Conservation (phyloP, 2,797 vertebrate genomes). For the Crocodylus rhombifer region DNA sequence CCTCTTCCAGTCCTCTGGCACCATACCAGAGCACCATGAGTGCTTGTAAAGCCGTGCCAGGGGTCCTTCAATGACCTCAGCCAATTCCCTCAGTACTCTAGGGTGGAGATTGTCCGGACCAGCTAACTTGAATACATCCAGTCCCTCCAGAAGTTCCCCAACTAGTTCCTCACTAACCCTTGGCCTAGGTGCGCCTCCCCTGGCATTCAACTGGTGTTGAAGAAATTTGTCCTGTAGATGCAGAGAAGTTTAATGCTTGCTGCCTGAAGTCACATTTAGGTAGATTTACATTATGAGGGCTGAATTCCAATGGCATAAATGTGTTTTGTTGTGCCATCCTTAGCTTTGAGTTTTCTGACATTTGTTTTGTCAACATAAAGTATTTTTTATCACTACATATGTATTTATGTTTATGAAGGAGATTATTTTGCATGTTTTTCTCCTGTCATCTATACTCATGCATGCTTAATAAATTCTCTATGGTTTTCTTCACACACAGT, state of each 20-base stretch:
- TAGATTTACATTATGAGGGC: background rate
- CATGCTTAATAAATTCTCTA: background rate
- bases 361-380: background rate
- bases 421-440: background rate
- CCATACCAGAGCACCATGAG: too few species aligned
- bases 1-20: too few species aligned
- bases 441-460: background rate
- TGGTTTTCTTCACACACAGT: background rate
- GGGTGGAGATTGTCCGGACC: too few species aligned
- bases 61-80: too few species aligned
- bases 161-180: too few species aligned
- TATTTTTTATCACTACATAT: background rate
- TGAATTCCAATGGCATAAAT: background rate
- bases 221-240: background rate
- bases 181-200: background rate
- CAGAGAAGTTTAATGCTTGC: background rate
- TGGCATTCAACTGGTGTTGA: background rate
- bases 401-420: background rate
- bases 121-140: too few species aligned
- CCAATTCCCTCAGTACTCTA: too few species aligned
- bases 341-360: background rate
- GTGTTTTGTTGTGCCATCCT: background rate
- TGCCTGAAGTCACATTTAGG: background rate
- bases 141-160: too few species aligned
- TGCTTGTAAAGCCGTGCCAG: too few species aligned